Conservation (phyloP, 1,140 invertebrate species). For the Pogonomyrmex californicus region DNA sequence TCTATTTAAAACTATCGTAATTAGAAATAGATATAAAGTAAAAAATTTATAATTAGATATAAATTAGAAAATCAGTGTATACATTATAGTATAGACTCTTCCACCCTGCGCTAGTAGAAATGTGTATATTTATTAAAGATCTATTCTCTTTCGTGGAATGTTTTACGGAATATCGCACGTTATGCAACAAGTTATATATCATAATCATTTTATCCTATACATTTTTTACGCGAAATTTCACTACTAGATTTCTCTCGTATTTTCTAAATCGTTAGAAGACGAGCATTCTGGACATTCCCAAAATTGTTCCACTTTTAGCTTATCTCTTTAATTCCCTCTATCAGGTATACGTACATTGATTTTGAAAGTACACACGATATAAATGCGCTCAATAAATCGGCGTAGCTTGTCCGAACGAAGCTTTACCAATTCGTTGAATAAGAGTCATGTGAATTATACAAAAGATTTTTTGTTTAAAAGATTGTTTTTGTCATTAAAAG, state of each 20-base stretch:
- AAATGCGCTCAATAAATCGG: slow-evolving; percentile 29
- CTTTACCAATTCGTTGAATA: neutral
- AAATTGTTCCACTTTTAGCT: slow-evolving; percentile 55
- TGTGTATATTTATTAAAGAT: slow-evolving; percentile 56
- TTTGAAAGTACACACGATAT: slow-evolving; percentile 62
- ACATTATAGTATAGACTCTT: slow-evolving; percentile 35
- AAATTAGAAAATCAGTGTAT: slow-evolving; percentile 8
- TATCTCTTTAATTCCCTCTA: slow-evolving; percentile 52
- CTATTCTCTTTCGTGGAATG: slow-evolving; percentile 15
- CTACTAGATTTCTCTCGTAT: slow-evolving; percentile 56
- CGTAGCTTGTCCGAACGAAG: neutral
- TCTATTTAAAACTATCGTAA: slow-evolving; percentile 20
- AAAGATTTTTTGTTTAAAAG: neutral
- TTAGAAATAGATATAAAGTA: neutral
- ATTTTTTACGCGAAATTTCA: slow-evolving; percentile 52
- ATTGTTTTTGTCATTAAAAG: neutral
- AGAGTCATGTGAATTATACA: neutral
- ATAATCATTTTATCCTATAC: slow-evolving; percentile 61
- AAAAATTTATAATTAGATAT: neutral
- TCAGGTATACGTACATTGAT: slow-evolving; percentile 61
- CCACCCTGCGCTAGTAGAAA: slow-evolving; percentile 48
- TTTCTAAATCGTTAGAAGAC: slow-evolving; percentile 43
- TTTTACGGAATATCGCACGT: slow-evolving; percentile 49
- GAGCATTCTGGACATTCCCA: slow-evolving; percentile 40
- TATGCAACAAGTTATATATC: slow-evolving; percentile 66